phyloP scores from a whole-genome alignment of 2,113 vertebrate species.

The Vicugna pacos region DNA sequence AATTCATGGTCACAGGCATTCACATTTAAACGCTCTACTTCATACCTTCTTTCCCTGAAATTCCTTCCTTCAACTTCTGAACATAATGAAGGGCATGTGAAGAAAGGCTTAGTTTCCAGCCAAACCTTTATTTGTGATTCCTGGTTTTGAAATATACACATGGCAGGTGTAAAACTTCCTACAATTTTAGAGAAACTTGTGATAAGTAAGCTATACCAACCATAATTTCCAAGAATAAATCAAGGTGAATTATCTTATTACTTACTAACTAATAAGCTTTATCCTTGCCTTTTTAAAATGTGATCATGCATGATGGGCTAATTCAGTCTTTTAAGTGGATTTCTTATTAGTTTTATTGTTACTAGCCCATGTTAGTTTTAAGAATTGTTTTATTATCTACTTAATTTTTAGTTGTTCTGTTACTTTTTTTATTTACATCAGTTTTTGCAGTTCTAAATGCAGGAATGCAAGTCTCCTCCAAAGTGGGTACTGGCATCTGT shows the following conservation, averaged over 20 bases:
- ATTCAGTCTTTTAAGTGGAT: not conserved
- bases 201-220: not conserved
- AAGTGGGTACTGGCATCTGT: not conserved
- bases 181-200: not conserved
- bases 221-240: not conserved
- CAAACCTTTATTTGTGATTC: not conserved
- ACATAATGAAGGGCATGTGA: not conserved
- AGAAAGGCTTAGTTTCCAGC: not conserved
- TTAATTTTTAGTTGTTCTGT: not conserved
- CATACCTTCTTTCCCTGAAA: not conserved
- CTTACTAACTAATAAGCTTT: not conserved
- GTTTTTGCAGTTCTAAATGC: not conserved
- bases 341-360: not conserved
- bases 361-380: not conserved
- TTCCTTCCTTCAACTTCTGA: not conserved
- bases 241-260: not conserved
- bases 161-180: not conserved
- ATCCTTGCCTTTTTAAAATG: not conserved
- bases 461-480: not conserved
- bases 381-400: not conserved
- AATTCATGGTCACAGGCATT: not conserved
- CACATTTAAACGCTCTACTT: not conserved
- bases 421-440: not conserved
- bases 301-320: not conserved
- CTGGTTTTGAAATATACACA: not conserved